Evolutionary conservation across 92 coral and sea anemone species (phyloP), one percentile per base, ranked within the genome.

Genomic region (Heteractis magnifica): DNA sequence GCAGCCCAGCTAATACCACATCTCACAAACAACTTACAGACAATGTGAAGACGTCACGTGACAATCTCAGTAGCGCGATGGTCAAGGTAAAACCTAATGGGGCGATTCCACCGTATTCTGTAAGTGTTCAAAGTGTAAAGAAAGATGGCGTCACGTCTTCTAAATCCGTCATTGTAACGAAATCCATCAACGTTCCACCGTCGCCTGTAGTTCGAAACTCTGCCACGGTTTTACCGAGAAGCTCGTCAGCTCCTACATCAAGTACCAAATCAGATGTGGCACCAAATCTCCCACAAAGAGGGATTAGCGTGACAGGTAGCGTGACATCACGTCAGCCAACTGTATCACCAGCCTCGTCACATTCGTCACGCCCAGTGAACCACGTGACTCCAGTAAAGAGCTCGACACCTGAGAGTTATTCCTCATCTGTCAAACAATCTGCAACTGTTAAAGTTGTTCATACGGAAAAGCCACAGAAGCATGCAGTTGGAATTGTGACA

Each of bases 81-180:
- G 77, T 81, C 11, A 81, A 81, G 21, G 68, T 81, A 11, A 81
- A 81, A 49, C 84, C 84, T 10, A 81, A 81, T 19, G 84, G 84
- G 10, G 84, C 76, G 10, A 51, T 81, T 11, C 81, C 87, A 10
- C 86, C 86, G 8, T 82, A 82, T 60, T 72, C 86, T 6, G 60
- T 82, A n/a, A 82, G 86, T 34, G 59, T 82, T 12, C 71, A 82
- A 68, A 75, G 79, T 55, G 68, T 68, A 12, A 74, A 55, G 18
- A 72, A 72, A 58, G 79, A 82, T 8, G 55, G 55, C 72, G 79
- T 72, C 23, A 82, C 56, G 10, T 77, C 79, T 44, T 68, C 49
- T 20, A 4, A 71, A 7, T 70, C 79, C 11, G 68, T 82, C 11
- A 71, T 81, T 21, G 80, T 82, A 48, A 75, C 79, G 79, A 82